Evolutionary conservation across 2,888 invertebrate species (phyloP).

Genomic region (Magallana nippona): DNA sequence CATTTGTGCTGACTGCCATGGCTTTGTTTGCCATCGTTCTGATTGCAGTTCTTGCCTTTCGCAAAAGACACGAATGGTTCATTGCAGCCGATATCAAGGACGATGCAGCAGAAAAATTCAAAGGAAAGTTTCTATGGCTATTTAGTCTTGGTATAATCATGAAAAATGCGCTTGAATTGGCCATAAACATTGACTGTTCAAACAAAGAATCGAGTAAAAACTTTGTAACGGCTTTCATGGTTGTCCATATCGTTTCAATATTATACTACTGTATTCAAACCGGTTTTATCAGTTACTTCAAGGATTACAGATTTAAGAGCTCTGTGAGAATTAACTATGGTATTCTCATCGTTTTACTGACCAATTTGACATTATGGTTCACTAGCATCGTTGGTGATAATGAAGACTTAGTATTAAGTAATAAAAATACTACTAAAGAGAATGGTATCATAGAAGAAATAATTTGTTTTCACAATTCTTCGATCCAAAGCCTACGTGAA

Average conservation of each 20-base stretch:
- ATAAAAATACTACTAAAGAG: not conserved
- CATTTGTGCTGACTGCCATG: not conserved
- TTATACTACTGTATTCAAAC: conserved; percentile 11
- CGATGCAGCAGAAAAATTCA: not conserved
- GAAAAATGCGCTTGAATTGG: conserved; percentile 30
- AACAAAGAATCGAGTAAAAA: not conserved
- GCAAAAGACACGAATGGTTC: conserved; percentile 17
- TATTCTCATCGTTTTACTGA: conserved; percentile 18
- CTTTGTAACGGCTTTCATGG: not conserved
- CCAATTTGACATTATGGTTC: conserved; percentile 36
- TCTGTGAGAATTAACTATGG: conserved; percentile 24
- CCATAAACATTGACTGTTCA: conserved; percentile 29
- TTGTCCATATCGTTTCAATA: not conserved
- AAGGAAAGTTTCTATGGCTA: conserved; percentile 27
- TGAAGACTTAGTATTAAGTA: not conserved
- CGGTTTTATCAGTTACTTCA: conserved; percentile 31
- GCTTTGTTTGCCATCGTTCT: conserved; percentile 15
- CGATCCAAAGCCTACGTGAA: not conserved
- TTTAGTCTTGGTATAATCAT: conserved; percentile 37
- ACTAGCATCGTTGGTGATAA: conserved; percentile 16
- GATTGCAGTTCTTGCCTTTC: conserved; percentile 24
- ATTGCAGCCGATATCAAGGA: not conserved
- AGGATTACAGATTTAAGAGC: conserved; percentile 29
- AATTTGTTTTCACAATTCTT: conserved; percentile 1
- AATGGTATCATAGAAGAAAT: conserved; percentile 7